Conservation (phyloP, 1,140 invertebrate species). For the Sarcophaga bullata region DNA sequence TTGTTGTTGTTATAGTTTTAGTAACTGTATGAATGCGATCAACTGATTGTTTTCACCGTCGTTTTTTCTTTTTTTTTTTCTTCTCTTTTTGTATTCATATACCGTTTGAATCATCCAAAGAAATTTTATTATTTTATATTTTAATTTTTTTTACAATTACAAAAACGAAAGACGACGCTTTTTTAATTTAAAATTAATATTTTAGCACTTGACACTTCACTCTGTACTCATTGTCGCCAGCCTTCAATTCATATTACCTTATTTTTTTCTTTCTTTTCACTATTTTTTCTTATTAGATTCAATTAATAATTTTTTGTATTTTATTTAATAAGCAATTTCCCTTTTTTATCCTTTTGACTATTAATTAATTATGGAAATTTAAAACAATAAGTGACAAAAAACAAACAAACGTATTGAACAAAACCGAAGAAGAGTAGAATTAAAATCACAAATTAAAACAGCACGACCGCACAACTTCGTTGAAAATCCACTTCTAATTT, state of each 20-base stretch:
- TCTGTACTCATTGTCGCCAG: not conserved
- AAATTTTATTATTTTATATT: conserved; percentile 1
- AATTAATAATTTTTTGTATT: not conserved
- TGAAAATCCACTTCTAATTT: conserved; percentile 21
- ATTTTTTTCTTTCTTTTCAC: not conserved
- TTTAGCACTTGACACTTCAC: not conserved
- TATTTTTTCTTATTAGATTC: not conserved
- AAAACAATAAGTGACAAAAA: conserved; percentile 1
- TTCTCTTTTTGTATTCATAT: not conserved
- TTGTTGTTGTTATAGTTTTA: conserved; percentile 12
- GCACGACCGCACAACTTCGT: conserved; percentile 2
- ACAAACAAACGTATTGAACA: not conserved
- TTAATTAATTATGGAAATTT: conserved; percentile 17
- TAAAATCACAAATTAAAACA: not conserved
- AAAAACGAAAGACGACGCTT: not conserved
- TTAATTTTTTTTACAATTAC: no score
- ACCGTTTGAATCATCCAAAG: conserved; percentile 17
- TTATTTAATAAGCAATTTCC: not conserved
- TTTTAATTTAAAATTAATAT: not conserved
- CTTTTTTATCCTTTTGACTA: not conserved
- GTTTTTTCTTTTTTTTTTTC: not conserved
- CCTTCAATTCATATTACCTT: not conserved
- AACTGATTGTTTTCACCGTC: conserved; percentile 21
- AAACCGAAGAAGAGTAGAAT: not conserved
- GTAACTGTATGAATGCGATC: conserved; percentile 12